Percentiles rank a stretch among this genome's conserved stretches.
These are phyloP conservation scores for Cyclura pinguis DNA, from an alignment of 2,797 vertebrate species.

Conservation along the genomic window DNA sequence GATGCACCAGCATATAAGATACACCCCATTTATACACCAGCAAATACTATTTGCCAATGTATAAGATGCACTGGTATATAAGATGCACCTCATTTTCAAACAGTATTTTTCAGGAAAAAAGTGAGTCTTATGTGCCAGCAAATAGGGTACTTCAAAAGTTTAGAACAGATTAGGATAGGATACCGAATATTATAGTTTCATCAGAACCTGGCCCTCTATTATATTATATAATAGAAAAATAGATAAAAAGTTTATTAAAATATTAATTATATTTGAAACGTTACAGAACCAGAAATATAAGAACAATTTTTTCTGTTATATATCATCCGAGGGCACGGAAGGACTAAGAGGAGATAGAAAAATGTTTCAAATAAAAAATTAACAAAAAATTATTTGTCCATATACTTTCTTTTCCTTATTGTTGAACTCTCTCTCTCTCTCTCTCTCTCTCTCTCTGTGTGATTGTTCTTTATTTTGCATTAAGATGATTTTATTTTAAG, in stretches of 20 bases:
- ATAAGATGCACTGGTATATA: no score
- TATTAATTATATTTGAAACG: background rate
- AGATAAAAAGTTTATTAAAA: background rate
- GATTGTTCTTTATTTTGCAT: background rate
- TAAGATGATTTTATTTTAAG: background rate
- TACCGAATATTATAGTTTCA: background rate
- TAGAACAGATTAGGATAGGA: background rate
- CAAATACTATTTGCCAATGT: no score
- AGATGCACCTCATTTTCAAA: no score
- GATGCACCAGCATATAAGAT: no score
- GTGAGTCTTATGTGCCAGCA: no score
- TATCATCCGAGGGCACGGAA: no score
- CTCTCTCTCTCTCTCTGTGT: background rate
- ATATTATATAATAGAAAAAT: background rate
- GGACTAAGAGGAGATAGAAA: no score
- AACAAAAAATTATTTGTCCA: background rate
- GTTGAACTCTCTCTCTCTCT: background rate
- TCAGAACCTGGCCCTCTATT: background rate
- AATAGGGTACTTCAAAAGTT: no score
- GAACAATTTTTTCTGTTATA: background rate
- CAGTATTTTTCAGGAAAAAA: no score
- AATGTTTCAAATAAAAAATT: no score
- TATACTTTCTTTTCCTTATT: background rate
- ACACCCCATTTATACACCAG: no score
- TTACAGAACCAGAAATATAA: background rate